A percentile compares a stretch with the other conserved stretches of the same genome.
phyloP scores from a whole-genome alignment of 2,888 invertebrate genomes.

The Diaphora mendica region DNA sequence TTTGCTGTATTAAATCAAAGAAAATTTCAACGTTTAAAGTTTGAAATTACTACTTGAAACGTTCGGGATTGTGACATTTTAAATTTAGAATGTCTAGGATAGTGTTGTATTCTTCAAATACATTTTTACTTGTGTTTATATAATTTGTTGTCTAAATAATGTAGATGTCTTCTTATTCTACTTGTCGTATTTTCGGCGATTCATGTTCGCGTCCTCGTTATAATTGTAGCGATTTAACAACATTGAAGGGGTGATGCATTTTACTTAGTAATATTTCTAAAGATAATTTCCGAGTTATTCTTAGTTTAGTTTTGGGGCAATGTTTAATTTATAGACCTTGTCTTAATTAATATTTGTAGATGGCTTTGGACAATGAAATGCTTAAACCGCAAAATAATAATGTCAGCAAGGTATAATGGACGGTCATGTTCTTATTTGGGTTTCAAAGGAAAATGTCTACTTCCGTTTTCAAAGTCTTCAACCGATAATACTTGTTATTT shows the following conservation, averaged over 20 bases:
- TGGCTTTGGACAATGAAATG: background rate
- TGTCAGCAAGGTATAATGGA: no score
- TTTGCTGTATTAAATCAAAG: no score
- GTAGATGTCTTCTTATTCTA: slow-evolving; percentile 18
- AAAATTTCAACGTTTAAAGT: background rate
- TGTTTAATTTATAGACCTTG: background rate
- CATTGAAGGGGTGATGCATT: slow-evolving; percentile 24
- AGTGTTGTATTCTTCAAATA: slow-evolving; percentile 7
- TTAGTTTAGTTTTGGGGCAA: background rate
- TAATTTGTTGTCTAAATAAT: slow-evolving; percentile 35
- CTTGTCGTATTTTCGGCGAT: slow-evolving; percentile 36
- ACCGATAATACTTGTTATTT: no score
- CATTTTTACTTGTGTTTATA: slow-evolving; percentile 8
- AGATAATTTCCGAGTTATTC: background rate
- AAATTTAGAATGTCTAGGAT: slow-evolving; percentile 10
- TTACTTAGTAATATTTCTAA: background rate
- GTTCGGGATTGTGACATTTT: slow-evolving; percentile 6
- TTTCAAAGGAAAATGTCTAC: no score
- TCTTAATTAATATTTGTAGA: background rate
- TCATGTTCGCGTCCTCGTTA: slow-evolving; percentile 39
- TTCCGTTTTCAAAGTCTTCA: no score
- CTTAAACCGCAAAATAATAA: background rate
- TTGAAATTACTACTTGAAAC: slow-evolving; percentile 15
- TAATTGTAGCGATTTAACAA: slow-evolving; percentile 27
- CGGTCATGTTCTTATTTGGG: background rate